A percentile compares a stretch with the other conserved stretches of the same genome.
These are phyloP conservation scores for Oligia latruncula DNA, from an alignment of 2,888 invertebrate species.

Conservation along the genomic window DNA sequence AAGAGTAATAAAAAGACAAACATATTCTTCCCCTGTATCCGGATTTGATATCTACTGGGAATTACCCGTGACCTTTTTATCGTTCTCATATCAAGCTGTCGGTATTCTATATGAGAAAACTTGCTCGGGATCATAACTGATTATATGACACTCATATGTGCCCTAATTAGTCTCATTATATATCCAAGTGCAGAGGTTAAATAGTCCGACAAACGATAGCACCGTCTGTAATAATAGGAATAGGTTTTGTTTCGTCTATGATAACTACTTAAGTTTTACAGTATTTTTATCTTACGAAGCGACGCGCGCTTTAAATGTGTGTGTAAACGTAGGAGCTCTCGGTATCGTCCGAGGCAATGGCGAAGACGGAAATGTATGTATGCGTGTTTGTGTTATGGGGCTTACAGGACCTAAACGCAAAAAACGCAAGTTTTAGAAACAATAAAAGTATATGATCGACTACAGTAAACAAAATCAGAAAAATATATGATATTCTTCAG, in stretches of 20 bases:
- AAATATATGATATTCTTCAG: too few relatives aligned
- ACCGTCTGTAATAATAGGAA: conserved; percentile 1
- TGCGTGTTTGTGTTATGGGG: too few relatives aligned
- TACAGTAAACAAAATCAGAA: too few relatives aligned
- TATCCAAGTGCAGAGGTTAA: conserved; percentile 48
- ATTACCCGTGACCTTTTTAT: background rate
- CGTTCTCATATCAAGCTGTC: background rate
- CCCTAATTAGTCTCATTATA: conserved; percentile 39
- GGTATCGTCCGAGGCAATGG: background rate
- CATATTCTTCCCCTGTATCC: background rate
- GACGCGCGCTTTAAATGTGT: too few relatives aligned
- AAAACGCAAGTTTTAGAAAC: too few relatives aligned
- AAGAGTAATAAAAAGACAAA: background rate
- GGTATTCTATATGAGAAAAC: background rate
- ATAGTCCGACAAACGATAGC: background rate
- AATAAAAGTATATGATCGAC: too few relatives aligned
- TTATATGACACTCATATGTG: background rate
- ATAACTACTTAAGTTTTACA: background rate
- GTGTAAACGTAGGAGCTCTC: too few relatives aligned
- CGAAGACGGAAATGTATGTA: background rate
- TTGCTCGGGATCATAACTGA: conserved; percentile 8
- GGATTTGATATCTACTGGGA: background rate
- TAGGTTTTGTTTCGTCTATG: background rate
- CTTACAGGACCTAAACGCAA: too few relatives aligned
- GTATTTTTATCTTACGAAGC: background rate